Evolutionary conservation across 2,797 vertebrate genomes (phyloP), one percentile per base, ranked within the genome.

Genomic region (Enteromius afrohamiltoni): DNA sequence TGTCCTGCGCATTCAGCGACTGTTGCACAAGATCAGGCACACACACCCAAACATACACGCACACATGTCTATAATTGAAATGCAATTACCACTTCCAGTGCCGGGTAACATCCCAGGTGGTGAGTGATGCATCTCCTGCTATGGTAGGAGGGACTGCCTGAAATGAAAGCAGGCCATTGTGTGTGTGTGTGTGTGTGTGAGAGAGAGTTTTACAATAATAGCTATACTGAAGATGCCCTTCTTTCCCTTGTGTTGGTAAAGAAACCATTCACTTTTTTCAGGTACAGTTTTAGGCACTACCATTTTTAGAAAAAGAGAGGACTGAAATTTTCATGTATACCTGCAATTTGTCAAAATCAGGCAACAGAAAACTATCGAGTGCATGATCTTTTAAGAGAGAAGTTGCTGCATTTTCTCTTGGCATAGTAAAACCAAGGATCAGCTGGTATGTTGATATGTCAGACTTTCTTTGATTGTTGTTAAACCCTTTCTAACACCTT

Each of bases 71-170:
- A 88, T 83, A 87, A 87, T 87, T 88, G 87, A 88, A 87, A 85
- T 69, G 85, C 87, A 87, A 85, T 88, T 88, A 88, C 84, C 79
- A 87, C 86, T 86, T 87, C 70, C 76, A 82, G 84, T 55, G 69
- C 83, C 13, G 84, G 86, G 87, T 85, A 88, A 74, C 84, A 87
- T 88, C 87, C 85, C 87, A 86, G 81, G 87, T 87, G 87, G 87
- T 84, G 76, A 68, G 68, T 84, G 82, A 82, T 85, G 83, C 79
- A 81, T 79, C 75, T 84, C 76, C 26, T 79, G 84, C 82, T 62
- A 69, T 77, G 70, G 47, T 67, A 85, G 87, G 87, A 84, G 83
- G 87, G 83, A 82, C 45, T 19, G 82, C 84, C 83, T 73, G 84
- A 88, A 88, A 88, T 87, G 84, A 79, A 87, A 88, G 67, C 87